Conservation (phyloP, 2,797 vertebrate genomes). For the Hypotaenidia okinawae region DNA sequence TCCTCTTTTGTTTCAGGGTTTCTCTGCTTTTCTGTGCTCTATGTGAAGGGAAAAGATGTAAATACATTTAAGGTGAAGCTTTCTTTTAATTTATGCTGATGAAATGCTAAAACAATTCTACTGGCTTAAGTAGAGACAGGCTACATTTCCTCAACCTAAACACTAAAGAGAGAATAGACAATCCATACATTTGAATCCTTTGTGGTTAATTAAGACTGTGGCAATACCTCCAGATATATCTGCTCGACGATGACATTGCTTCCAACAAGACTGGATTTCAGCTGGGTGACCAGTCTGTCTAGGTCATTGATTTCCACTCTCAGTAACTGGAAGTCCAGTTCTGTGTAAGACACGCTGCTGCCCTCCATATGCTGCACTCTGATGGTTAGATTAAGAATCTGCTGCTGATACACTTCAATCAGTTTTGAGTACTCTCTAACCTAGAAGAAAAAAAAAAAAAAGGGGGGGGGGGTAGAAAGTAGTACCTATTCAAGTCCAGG, state of each 20-base stretch:
- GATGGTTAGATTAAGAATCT: slow-evolving; percentile 79
- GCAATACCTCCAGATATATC: slow-evolving; percentile 83
- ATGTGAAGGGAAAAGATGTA: neutral
- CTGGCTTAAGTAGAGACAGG: neutral
- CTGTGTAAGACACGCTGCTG: slow-evolving; percentile 77
- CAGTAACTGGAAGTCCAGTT: slow-evolving; percentile 88
- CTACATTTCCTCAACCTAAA: neutral
- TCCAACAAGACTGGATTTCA: slow-evolving; percentile 75
- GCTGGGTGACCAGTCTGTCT: slow-evolving; percentile 78
- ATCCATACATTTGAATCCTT: neutral
- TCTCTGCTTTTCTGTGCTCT: neutral
- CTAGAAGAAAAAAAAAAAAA: slow-evolving; percentile 62
- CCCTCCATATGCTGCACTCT: slow-evolving; percentile 79
- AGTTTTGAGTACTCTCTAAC: slow-evolving; percentile 76
- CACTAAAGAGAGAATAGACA: neutral
- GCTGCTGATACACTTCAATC: slow-evolving; percentile 79
- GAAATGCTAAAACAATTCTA: slow-evolving; percentile 13
- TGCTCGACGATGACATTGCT: slow-evolving; percentile 77
- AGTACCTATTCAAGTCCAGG: neutral
- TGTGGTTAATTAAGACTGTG: neutral
- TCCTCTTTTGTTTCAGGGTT: neutral
- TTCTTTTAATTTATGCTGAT: slow-evolving; percentile 37
- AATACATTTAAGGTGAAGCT: neutral
- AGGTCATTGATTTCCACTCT: slow-evolving; percentile 84
- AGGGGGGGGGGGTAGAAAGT: too few species aligned